Percentiles rank a stretch among this genome's conserved stretches.
Evolutionary conservation across 1,140 invertebrate genomes (phyloP).

Genomic region (Philopotamus ludificatus): DNA sequence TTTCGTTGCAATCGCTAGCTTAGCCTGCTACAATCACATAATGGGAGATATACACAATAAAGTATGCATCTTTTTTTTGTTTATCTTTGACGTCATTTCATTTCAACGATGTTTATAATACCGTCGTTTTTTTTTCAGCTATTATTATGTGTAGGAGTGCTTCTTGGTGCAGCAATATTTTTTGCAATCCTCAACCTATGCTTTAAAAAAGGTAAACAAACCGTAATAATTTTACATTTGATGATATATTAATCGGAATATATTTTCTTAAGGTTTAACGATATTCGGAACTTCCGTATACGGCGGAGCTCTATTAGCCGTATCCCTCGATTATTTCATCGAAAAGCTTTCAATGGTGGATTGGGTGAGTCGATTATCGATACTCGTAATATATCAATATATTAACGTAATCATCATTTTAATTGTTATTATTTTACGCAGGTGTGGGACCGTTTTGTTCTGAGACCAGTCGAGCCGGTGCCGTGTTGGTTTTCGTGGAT

Average conservation of each 20-base stretch:
- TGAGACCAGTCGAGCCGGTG: slow-evolving; percentile 55
- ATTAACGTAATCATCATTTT: not conserved
- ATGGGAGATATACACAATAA: slow-evolving; percentile 53
- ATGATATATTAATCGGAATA: not conserved
- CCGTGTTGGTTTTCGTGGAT: slow-evolving; percentile 78
- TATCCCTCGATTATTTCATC: slow-evolving; percentile 74
- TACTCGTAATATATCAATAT: slow-evolving; percentile 4
- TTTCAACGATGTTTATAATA: not conserved
- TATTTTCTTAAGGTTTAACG: slow-evolving; percentile 58
- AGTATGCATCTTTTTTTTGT: slow-evolving; percentile 43
- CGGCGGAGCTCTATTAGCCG: slow-evolving; percentile 71
- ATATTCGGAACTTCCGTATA: slow-evolving; percentile 76
- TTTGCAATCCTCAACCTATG: slow-evolving; percentile 72
- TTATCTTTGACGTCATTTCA: not conserved
- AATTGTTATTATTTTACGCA: slow-evolving; percentile 26
- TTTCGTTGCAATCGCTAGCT: slow-evolving; percentile 61
- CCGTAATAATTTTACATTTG: not conserved
- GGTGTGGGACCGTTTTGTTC: slow-evolving; percentile 54
- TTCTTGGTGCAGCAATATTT: slow-evolving; percentile 66
- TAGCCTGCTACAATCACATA: slow-evolving; percentile 60
- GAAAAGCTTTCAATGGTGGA: slow-evolving; percentile 69
- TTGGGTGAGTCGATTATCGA: slow-evolving; percentile 59
- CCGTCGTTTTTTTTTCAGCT: slow-evolving; percentile 51
- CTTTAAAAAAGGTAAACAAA: slow-evolving; percentile 65
- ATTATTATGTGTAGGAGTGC: slow-evolving; percentile 69